Conservation (phyloP, 2,113 vertebrate genomes). For the Aphyosemion australe region DNA sequence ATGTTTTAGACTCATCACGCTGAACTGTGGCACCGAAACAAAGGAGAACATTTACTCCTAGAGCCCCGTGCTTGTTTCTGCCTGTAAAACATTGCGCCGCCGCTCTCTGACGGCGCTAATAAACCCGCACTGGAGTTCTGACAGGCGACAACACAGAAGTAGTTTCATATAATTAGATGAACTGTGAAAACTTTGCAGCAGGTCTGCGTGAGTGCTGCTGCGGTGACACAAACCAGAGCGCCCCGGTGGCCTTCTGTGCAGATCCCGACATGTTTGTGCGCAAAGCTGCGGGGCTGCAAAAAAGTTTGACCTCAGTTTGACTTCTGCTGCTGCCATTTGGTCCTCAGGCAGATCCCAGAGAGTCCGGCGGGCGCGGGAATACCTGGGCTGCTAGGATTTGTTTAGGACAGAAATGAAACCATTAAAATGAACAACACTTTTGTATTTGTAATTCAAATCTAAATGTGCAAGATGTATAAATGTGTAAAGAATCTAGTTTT, state of each 20-base stretch:
- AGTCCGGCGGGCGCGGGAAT: background rate
- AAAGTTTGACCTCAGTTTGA: conserved; percentile 84
- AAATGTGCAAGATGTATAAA: no score
- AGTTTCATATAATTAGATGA: conserved; percentile 51
- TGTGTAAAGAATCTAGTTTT: no score
- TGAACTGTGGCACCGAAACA: conserved; percentile 5
- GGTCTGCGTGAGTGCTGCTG: conserved; percentile 12
- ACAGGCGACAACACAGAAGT: conserved; percentile 34
- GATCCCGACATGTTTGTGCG: conserved; percentile 66
- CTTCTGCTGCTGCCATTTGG: conserved; percentile 73
- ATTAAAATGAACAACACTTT: no score
- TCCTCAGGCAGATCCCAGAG: conserved; percentile 28
- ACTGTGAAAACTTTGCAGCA: conserved; percentile 49
- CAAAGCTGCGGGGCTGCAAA: conserved; percentile 68
- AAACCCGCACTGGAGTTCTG: conserved; percentile 16
- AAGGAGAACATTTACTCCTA: background rate
- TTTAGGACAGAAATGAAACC: background rate
- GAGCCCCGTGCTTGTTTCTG: background rate
- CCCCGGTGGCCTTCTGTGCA: conserved; percentile 48
- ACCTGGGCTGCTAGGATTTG: conserved; percentile 8
- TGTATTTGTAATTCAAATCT: no score
- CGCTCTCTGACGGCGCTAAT: conserved; percentile 13
- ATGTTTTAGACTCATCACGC: background rate
- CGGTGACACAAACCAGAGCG: conserved; percentile 55
- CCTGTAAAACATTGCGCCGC: background rate